Percentiles rank a stretch among this genome's conserved stretches.
Evolutionary conservation across 2,797 vertebrate species (phyloP).

Genomic region (Pipistrellus kuhlii): DNA sequence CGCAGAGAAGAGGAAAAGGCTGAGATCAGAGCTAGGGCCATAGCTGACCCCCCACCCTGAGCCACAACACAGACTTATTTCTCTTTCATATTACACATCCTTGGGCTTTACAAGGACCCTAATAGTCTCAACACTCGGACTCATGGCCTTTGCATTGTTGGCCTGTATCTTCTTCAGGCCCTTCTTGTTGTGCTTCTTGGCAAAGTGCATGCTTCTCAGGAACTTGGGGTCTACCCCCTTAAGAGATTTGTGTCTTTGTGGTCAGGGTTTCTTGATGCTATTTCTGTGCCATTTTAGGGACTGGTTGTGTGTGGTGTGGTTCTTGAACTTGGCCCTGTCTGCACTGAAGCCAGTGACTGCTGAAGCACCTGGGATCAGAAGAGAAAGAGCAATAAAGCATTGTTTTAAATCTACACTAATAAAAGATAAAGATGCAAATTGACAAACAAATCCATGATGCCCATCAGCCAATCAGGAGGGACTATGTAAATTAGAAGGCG

Average conservation of each 20-base stretch:
- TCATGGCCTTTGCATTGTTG: neutral
- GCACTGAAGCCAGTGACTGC: neutral
- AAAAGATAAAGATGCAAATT: too few species aligned
- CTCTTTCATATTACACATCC: neutral
- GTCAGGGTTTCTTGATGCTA: too few species aligned
- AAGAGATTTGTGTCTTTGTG: too few species aligned
- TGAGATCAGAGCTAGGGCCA: neutral
- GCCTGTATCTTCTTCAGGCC: neutral
- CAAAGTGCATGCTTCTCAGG: too few species aligned
- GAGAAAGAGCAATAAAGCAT: neutral
- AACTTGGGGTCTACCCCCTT: too few species aligned
- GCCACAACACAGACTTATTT: neutral
- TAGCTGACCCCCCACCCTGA: neutral
- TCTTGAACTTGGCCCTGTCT: neutral
- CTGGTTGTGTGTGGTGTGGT: neutral
- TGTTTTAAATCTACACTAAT: neutral
- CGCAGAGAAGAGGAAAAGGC: neutral
- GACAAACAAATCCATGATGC: too few species aligned
- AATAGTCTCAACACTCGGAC: too few species aligned
- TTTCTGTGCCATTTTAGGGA: too few species aligned
- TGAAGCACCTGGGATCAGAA: neutral
- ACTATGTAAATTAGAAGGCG: too few species aligned
- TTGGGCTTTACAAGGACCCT: neutral
- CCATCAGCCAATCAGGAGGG: too few species aligned
- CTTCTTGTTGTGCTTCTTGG: too few species aligned